phyloP scores from a whole-genome alignment of 2,797 vertebrate genomes.

The Tapera naevia region DNA sequence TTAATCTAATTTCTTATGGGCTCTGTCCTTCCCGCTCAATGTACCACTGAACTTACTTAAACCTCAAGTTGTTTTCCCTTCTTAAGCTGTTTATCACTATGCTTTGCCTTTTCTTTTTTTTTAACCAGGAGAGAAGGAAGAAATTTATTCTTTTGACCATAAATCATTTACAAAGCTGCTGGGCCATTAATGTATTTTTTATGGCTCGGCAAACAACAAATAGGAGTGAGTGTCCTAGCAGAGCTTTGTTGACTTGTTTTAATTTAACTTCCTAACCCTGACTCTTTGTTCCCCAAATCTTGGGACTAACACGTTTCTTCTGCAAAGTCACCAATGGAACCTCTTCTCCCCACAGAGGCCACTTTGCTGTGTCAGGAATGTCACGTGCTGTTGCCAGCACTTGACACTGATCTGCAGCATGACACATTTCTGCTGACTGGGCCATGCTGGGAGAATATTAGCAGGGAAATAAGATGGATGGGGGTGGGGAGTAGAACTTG shows the following conservation, averaged over 20 bases:
- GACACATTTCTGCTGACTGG: slow-evolving; percentile 61
- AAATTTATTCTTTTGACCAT: slow-evolving; percentile 59
- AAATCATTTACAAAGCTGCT: slow-evolving; percentile 67
- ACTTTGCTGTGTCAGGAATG: slow-evolving; percentile 60
- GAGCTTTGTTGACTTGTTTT: slow-evolving; percentile 31
- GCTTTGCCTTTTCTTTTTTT: not conserved
- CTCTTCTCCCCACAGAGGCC: slow-evolving; percentile 7
- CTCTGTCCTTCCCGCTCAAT: slow-evolving; percentile 4
- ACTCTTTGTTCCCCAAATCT: not conserved
- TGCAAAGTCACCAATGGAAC: slow-evolving; percentile 8
- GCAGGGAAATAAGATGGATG: not conserved
- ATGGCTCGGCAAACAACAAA: slow-evolving; percentile 65
- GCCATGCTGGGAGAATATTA: slow-evolving; percentile 24
- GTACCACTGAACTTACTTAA: slow-evolving; percentile 34
- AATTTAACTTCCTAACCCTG: slow-evolving; percentile 34
- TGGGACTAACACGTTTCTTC: not conserved
- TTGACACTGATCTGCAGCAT: not conserved
- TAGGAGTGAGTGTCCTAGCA: slow-evolving; percentile 31
- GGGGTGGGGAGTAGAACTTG: not conserved
- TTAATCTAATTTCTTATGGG: not conserved
- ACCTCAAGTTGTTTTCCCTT: slow-evolving; percentile 44
- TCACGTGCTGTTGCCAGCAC: slow-evolving; percentile 27
- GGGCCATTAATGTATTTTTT: slow-evolving; percentile 67
- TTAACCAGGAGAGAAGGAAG: not conserved
- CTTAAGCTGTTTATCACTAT: slow-evolving; percentile 64